Base-by-base conservation (phyloP, 2,888 invertebrate genomes). In the Metellina segmentata region DNA sequence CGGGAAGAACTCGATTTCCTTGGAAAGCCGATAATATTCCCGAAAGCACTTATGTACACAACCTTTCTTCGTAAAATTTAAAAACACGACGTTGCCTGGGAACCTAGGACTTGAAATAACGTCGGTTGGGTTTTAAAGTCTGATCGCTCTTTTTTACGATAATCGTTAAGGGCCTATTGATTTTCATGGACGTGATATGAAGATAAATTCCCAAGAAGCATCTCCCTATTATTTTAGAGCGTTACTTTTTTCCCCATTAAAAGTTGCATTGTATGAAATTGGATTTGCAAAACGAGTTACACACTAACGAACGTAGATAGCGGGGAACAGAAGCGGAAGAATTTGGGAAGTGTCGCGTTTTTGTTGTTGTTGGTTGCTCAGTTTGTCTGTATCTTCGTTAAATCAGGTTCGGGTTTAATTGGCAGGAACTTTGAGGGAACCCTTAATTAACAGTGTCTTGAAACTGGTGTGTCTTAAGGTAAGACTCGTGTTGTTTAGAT, bases 191-290 rank as follows among this genome's bases (percentile, higher is more conserved):
- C 74, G 74, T 74, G 74, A 74, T 74, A 74, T 34, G 74, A 74
- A n/a, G 11, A 74, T 19, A 74, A 74, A 74, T 19, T 19, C 61
- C 61, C 34, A 34, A 61, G 61, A 8, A 61, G 61, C 71, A n/a
- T 20, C 82, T 82, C 82, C 20, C 34, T 72, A 82, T 82, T 82
- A 82, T 71, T 49, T 71, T 9, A 20, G 9, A 48, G 51, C 20
- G 8, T 71, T 82, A 51, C 72, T n/a, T 69, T 75, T 13, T 51
- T 34, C 20, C 51, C 70, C 34, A 78, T 48, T 75, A 70, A 70
- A 51, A 69, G 69, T 78, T 69, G 19, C 85, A 13, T 77, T 51
- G 48, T 34, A 51, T 34, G 51, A 13, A 34, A 52, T 19, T 9
- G 81, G 61, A 34, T 5, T 61, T 9, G 19, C 51, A 70, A 78